phyloP scores from a whole-genome alignment of 92 coral and sea anemone genomes.

The Paragorgia papillata region DNA sequence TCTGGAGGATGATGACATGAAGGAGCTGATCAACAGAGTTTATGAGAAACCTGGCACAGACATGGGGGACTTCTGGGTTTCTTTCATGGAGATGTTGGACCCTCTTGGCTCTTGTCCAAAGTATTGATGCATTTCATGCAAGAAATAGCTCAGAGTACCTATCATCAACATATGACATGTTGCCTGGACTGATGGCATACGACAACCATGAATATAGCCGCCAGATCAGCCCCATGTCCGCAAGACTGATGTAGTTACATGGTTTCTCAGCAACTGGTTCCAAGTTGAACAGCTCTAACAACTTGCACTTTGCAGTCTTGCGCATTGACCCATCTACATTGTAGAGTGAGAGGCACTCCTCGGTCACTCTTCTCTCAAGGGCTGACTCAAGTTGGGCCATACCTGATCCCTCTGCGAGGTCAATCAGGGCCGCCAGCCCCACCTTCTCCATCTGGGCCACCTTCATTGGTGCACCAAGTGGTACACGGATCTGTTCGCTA shows the following conservation, averaged over 20 bases:
- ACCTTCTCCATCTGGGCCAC: constrained; percentile 43
- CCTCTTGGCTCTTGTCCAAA: too few relatives aligned
- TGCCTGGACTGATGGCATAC: constrained; percentile 37
- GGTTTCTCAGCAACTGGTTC: constrained; percentile 44
- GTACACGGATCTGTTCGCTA: constrained; percentile 31
- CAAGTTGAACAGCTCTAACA: constrained; percentile 45
- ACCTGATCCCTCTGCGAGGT: constrained; percentile 45
- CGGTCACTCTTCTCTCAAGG: constrained; percentile 41
- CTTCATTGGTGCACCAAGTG: constrained; percentile 32
- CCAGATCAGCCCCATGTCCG: constrained; percentile 50
- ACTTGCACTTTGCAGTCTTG: constrained; percentile 42
- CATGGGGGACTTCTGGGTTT: constrained; percentile 45
- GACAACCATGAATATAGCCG: too few relatives aligned
- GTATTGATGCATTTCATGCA: too few relatives aligned
- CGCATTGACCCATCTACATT: constrained; percentile 36
- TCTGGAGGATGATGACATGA: constrained; percentile 39
- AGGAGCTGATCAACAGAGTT: constrained; percentile 12
- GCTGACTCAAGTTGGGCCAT: constrained; percentile 42
- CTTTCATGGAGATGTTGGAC: constrained; percentile 39
- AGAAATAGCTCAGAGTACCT: constrained; percentile 21
- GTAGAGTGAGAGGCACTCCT: constrained; percentile 43
- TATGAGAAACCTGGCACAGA: constrained; percentile 40
- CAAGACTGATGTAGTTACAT: constrained; percentile 25
- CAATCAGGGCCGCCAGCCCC: constrained; percentile 44
- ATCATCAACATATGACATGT: constrained; percentile 36